Conservation (phyloP, 2,888 invertebrate genomes). For the Drosophila algonquin region DNA sequence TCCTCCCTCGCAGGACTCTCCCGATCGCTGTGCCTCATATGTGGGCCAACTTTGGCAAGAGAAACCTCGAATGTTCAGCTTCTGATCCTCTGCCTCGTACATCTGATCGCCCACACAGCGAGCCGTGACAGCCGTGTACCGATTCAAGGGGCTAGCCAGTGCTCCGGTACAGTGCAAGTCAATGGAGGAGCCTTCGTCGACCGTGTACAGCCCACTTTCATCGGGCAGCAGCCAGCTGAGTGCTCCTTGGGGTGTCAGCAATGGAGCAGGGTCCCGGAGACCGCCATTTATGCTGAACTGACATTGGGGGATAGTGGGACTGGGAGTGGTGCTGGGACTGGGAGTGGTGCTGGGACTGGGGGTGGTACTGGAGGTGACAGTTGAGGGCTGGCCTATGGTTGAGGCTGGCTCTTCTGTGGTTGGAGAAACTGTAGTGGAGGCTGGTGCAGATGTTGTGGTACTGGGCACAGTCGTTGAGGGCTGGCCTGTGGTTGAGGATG, state of each 20-base stretch:
- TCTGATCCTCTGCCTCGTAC: slow-evolving; percentile 67
- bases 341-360: slow-evolving; percentile 1
- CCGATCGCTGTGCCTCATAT: slow-evolving; percentile 73
- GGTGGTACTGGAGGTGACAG: background rate
- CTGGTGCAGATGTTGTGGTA: background rate
- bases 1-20: slow-evolving; percentile 73
- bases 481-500: background rate
- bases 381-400: slow-evolving; percentile 4
- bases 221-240: slow-evolving; percentile 73
- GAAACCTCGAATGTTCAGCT: slow-evolving; percentile 70
- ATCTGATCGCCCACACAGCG: slow-evolving; percentile 72
- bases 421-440: slow-evolving; percentile 1
- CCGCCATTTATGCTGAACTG: slow-evolving; percentile 68
- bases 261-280: slow-evolving; percentile 85
- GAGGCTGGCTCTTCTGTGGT: slow-evolving; percentile 4
- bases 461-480: background rate
- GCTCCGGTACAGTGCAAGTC: slow-evolving; percentile 79
- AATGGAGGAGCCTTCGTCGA: slow-evolving; percentile 67
- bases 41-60: slow-evolving; percentile 79
- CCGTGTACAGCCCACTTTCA: slow-evolving; percentile 61
- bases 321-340: slow-evolving; percentile 14
- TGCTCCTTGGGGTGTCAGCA: slow-evolving; percentile 84
- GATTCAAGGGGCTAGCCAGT: slow-evolving; percentile 51
- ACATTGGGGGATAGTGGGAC: slow-evolving; percentile 55
- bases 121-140: slow-evolving; percentile 69